Conservation (phyloP, 2,888 invertebrate species). For the Anoncus sp. region DNA sequence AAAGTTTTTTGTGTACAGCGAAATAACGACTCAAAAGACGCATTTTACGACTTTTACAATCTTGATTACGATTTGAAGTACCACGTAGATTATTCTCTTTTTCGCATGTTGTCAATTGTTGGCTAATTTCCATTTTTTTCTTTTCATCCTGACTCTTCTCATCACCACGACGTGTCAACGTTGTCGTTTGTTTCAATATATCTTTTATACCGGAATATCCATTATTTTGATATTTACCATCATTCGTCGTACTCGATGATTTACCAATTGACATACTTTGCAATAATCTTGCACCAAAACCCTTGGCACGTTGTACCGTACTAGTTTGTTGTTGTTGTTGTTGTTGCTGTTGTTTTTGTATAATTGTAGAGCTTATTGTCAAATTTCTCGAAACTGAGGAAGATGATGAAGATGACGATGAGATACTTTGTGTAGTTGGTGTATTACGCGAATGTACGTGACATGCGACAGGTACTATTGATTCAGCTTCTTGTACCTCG, state of each 20-base stretch:
- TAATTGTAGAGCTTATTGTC: constrained; percentile 60
- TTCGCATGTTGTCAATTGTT: no score
- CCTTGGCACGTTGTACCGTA: constrained; percentile 82
- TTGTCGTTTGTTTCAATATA: constrained; percentile 26
- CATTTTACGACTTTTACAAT: constrained; percentile 84
- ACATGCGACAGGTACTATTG: constrained; percentile 74
- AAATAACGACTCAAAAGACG: constrained; percentile 88
- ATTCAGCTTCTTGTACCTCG: constrained; percentile 91
- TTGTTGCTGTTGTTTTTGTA: not conserved
- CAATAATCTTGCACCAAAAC: constrained; percentile 84
- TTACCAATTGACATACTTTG: constrained; percentile 82
- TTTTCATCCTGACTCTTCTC: constrained; percentile 66
- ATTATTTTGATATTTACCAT: constrained; percentile 57
- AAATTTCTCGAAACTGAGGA: constrained; percentile 69
- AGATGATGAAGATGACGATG: constrained; percentile 61
- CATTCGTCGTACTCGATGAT: constrained; percentile 59
- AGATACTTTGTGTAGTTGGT: constrained; percentile 39
- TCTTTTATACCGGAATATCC: constrained; percentile 48
- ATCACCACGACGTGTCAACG: constrained; percentile 32
- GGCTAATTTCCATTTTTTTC: no score
- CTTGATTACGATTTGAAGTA: constrained; percentile 74
- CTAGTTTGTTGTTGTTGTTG: constrained; percentile 72
- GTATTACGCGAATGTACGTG: constrained; percentile 68
- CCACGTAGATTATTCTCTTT: constrained; percentile 75
- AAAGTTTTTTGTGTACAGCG: constrained; percentile 88